These are phyloP conservation scores for Chionoecetes opilio DNA, from an alignment of 1,140 invertebrate genomes.

Conservation along the genomic window DNA sequence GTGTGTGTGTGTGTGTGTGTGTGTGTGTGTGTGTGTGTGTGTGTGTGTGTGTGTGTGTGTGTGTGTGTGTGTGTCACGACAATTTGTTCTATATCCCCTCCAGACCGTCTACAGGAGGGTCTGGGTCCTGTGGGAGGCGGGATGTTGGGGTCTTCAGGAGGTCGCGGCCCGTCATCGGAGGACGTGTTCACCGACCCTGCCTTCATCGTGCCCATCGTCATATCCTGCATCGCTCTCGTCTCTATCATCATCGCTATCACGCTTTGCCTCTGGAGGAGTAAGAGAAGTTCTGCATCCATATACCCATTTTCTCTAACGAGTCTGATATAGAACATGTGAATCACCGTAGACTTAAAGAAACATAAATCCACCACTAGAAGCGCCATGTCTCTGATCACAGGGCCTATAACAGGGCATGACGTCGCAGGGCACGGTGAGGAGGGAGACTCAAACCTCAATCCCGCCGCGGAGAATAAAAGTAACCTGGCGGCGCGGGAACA, in stretches of 20 bases:
- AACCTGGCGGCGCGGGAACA: constrained; percentile 86
- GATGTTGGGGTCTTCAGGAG: constrained; percentile 81
- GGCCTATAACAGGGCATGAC: constrained; percentile 25
- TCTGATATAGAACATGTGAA: neutral
- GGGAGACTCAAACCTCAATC: constrained; percentile 78
- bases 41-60: constrained; percentile 60
- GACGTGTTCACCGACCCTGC: constrained; percentile 88
- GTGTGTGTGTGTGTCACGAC: constrained; percentile 33
- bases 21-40: constrained; percentile 57
- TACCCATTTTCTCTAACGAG: neutral
- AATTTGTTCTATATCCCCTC: neutral
- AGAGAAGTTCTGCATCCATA: constrained; percentile 82
- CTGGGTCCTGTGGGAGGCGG: constrained; percentile 73
- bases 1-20: constrained; percentile 44
- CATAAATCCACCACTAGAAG: neutral
- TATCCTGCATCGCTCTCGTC: constrained; percentile 87
- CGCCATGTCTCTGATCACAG: neutral
- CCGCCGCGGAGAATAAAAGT: constrained; percentile 86
- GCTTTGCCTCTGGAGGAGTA: constrained; percentile 88
- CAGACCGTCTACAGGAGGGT: constrained; percentile 75
- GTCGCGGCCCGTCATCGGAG: constrained; percentile 77
- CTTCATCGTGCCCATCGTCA: constrained; percentile 89
- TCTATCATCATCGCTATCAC: constrained; percentile 86
- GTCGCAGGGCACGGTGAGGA: neutral
- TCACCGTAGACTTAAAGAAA: neutral